Evolutionary conservation across 2,888 invertebrate species (phyloP).

Genomic region (Brachypterus glaber): DNA sequence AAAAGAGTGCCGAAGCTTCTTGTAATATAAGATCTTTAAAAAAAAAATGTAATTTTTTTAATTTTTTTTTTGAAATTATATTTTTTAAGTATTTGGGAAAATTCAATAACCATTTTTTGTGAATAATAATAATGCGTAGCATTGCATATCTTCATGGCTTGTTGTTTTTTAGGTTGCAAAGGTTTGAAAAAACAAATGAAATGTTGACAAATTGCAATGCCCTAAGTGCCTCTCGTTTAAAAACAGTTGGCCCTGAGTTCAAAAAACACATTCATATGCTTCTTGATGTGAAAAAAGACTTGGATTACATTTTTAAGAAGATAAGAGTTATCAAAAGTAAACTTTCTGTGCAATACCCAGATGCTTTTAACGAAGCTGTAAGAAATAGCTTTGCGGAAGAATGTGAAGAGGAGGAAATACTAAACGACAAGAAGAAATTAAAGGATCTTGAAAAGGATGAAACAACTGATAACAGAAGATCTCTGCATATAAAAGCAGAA

Average conservation of each 20-base stretch:
- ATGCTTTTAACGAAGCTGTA: slow-evolving; percentile 54
- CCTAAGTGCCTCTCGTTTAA: slow-evolving; percentile 78
- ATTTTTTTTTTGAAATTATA: slow-evolving; percentile 5
- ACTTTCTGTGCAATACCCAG: slow-evolving; percentile 57
- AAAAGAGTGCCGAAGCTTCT: too few species aligned
- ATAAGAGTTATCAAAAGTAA: slow-evolving; percentile 77
- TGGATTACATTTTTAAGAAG: slow-evolving; percentile 89
- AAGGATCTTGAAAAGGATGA: not conserved
- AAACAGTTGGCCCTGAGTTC: slow-evolving; percentile 79
- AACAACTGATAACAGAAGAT: slow-evolving; percentile 10
- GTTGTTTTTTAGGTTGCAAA: slow-evolving; percentile 76
- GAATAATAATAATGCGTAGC: too few species aligned
- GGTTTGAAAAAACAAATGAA: slow-evolving; percentile 98
- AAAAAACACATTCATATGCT: slow-evolving; percentile 81
- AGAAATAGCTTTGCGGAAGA: slow-evolving; percentile 37
- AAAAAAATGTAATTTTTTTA: slow-evolving; percentile 3
- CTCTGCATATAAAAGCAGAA: slow-evolving; percentile 13
- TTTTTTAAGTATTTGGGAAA: too few species aligned
- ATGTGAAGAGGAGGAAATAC: slow-evolving; percentile 34
- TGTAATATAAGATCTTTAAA: too few species aligned
- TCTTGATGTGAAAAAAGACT: slow-evolving; percentile 85
- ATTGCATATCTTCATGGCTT: too few species aligned
- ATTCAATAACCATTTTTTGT: slow-evolving; percentile 5
- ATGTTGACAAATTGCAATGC: slow-evolving; percentile 97
- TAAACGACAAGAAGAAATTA: slow-evolving; percentile 4